Conservation (phyloP, 2,113 vertebrate genomes). For the Brachyhypopomus occidentalis region DNA sequence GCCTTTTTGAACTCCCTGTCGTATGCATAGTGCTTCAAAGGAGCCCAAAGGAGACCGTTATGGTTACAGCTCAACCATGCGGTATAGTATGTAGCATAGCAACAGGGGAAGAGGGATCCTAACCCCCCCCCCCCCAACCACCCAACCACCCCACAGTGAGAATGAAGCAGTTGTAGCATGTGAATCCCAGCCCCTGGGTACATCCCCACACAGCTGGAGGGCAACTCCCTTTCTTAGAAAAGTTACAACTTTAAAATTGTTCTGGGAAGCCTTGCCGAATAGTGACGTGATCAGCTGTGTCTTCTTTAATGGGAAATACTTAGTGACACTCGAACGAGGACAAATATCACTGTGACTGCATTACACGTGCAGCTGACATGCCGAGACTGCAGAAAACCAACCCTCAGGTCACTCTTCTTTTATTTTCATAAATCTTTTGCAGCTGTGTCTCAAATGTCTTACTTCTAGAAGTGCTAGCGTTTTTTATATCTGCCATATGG, state of each 20-base stretch:
- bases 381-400: slow-evolving; percentile 48
- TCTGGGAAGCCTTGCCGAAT: background rate
- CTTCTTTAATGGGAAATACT: background rate
- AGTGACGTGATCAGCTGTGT: slow-evolving; percentile 12
- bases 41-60: background rate
- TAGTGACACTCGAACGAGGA: background rate
- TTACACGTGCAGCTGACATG: slow-evolving; percentile 8
- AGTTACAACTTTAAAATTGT: slow-evolving; percentile 1
- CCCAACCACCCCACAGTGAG: background rate
- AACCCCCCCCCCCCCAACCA: no score
- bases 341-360: slow-evolving; percentile 8
- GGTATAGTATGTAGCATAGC: background rate
- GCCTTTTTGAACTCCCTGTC: background rate
- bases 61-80: background rate
- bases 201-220: background rate
- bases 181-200: background rate
- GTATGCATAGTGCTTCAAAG: background rate
- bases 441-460: slow-evolving; percentile 58
- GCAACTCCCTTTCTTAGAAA: background rate
- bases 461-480: slow-evolving; percentile 44
- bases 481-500: slow-evolving; percentile 50
- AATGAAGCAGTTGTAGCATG: background rate
- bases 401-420: slow-evolving; percentile 52
- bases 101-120: background rate
- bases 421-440: slow-evolving; percentile 69